Percentiles rank a stretch among this genome's conserved stretches.
phyloP scores from a whole-genome alignment of 2,797 vertebrate species.

The Moxostoma hubbsi region DNA sequence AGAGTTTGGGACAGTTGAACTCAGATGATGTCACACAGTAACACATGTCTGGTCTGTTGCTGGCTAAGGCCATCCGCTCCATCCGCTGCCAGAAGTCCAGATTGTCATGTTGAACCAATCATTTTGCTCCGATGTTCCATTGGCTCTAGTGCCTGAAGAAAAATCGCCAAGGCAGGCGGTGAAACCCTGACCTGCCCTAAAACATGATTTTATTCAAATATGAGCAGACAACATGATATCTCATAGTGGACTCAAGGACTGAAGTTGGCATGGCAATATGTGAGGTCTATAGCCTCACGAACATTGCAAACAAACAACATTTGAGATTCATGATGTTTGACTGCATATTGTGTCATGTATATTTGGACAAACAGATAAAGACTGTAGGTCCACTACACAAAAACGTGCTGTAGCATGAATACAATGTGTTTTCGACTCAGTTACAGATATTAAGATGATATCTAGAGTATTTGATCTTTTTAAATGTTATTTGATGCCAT shows the following conservation, averaged over 20 bases:
- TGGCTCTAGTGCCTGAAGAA: constrained; percentile 27
- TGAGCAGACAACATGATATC: constrained; percentile 12
- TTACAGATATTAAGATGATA: too few relatives aligned
- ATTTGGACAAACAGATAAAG: neutral
- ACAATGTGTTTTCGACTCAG: too few relatives aligned
- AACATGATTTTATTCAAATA: constrained; percentile 16
- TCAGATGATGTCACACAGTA: constrained; percentile 16
- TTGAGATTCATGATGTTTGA: too few relatives aligned
- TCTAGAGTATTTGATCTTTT: too few relatives aligned
- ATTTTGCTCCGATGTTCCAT: constrained; percentile 33
- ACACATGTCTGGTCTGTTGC: constrained; percentile 1
- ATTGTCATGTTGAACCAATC: constrained; percentile 35
- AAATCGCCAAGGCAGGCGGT: constrained; percentile 35
- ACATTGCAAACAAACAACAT: constrained; percentile 30
- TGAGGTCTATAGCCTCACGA: constrained; percentile 4
- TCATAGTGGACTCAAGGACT: constrained; percentile 4
- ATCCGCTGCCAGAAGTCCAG: neutral
- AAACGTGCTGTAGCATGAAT: too few relatives aligned
- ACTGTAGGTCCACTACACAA: too few relatives aligned
- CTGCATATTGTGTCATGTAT: too few relatives aligned
- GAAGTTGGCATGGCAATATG: neutral
- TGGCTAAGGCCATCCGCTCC: constrained; percentile 2
- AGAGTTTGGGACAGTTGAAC: constrained; percentile 15
- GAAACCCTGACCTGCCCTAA: constrained; percentile 40
- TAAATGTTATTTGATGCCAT: too few relatives aligned